Percentiles rank a stretch among this genome's conserved stretches.
Conservation (phyloP, 1,140 invertebrate species). For the Lerema accius region DNA sequence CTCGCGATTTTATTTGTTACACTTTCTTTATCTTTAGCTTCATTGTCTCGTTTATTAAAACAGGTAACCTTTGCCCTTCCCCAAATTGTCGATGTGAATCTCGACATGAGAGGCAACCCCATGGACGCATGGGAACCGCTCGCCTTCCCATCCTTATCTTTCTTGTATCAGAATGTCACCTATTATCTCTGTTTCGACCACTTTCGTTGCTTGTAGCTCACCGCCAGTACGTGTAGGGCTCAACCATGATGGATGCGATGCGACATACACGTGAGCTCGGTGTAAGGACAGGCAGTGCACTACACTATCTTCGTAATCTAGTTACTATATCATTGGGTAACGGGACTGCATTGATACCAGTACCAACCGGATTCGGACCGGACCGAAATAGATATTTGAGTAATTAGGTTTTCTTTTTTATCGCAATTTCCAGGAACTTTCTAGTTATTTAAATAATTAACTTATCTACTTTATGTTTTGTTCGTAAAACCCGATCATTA, state of each 20-base stretch:
- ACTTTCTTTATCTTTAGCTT: no score
- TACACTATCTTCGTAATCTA: slow-evolving; percentile 11
- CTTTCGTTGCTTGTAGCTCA: slow-evolving; percentile 69
- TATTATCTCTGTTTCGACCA: slow-evolving; percentile 73
- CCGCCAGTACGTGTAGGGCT: slow-evolving; percentile 60
- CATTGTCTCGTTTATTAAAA: neutral
- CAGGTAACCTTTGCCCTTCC: slow-evolving; percentile 58
- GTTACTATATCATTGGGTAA: no score
- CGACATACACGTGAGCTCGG: slow-evolving; percentile 60
- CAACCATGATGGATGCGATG: slow-evolving; percentile 76
- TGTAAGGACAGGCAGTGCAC: neutral
- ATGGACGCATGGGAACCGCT: slow-evolving; percentile 71
- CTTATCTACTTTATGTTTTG: no score
- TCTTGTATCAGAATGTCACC: slow-evolving; percentile 78
- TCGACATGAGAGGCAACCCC: slow-evolving; percentile 48
- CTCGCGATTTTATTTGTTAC: no score
- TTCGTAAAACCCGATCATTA: no score
- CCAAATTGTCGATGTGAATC: slow-evolving; percentile 35
- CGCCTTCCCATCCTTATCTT: slow-evolving; percentile 62
- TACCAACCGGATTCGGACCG: no score
- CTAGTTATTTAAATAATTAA: no score
- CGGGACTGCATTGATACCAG: no score
- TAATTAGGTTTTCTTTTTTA: no score
- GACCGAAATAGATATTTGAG: no score
- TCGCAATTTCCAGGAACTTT: no score